A percentile compares a stretch with the other conserved stretches of the same genome.
Evolutionary conservation across 2,113 vertebrate genomes (phyloP).

Genomic region (Pogona vitticeps): DNA sequence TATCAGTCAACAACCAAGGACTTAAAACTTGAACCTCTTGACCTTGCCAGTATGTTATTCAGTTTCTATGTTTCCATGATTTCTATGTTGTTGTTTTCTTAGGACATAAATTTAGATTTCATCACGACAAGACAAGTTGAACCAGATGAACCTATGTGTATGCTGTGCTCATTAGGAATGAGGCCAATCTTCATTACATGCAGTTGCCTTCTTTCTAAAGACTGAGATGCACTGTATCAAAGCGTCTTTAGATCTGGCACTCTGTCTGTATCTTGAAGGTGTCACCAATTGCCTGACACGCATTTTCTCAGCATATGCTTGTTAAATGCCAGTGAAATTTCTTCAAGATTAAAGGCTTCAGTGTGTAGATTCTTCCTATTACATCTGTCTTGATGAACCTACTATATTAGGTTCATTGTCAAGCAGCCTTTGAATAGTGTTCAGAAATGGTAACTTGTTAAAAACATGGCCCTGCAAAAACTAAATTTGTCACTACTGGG

Average conservation of each 20-base stretch:
- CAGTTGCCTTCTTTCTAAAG: not conserved
- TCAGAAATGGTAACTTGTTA: not conserved
- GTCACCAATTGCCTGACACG: not conserved
- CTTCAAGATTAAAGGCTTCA: not conserved
- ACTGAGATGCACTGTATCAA: too few species aligned
- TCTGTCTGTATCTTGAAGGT: not conserved
- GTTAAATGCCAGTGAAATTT: not conserved
- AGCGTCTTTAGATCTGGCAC: not conserved
- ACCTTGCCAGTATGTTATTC: not conserved
- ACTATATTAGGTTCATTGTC: not conserved
- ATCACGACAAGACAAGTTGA: not conserved
- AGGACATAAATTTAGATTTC: not conserved
- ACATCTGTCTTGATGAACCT: not conserved
- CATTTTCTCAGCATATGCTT: not conserved
- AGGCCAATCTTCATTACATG: not conserved
- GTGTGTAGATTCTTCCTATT: not conserved
- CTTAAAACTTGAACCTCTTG: not conserved
- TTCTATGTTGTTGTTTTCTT: not conserved
- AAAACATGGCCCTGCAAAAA: not conserved
- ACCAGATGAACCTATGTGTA: not conserved
- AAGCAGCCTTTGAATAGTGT: not conserved
- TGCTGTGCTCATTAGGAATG: not conserved
- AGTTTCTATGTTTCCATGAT: not conserved
- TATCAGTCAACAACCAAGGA: not conserved
- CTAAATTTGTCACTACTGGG: not conserved